Conservation (phyloP, 2,113 vertebrate genomes). For the Leucoraja erinaceus region DNA sequence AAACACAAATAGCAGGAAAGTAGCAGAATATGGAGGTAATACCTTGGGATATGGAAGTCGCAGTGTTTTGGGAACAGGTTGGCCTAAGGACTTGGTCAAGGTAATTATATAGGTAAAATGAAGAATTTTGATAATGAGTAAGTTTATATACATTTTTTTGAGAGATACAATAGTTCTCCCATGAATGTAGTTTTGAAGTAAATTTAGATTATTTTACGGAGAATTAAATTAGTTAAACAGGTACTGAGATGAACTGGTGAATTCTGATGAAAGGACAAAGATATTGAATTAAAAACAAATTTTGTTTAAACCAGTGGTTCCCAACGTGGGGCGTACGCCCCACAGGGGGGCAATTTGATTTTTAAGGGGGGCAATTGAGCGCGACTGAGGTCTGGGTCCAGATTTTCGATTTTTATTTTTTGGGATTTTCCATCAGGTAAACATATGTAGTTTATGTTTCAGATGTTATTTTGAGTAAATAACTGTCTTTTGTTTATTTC, state of each 20-base stretch:
- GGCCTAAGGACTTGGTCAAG: slow-evolving; percentile 98
- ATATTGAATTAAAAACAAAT: neutral
- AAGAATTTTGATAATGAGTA: neutral
- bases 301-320: slow-evolving; percentile 12
- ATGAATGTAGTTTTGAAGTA: neutral
- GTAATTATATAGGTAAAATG: slow-evolving; percentile 53
- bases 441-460: no score
- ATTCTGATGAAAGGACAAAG: neutral
- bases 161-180: neutral
- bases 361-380: no score
- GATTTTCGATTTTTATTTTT: no score
- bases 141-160: neutral
- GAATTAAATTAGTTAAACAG: neutral
- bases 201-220: neutral
- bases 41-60: slow-evolving; percentile 96
- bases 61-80: slow-evolving; percentile 93
- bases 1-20: slow-evolving; percentile 98
- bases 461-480: no score
- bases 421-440: no score
- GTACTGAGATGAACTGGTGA: neutral
- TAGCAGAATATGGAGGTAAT: slow-evolving; percentile 95
- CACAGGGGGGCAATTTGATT: no score
- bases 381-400: no score
- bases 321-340: no score
- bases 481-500: no score